Evolutionary conservation across 2,113 vertebrate species (phyloP).

Genomic region (Mugil cephalus): DNA sequence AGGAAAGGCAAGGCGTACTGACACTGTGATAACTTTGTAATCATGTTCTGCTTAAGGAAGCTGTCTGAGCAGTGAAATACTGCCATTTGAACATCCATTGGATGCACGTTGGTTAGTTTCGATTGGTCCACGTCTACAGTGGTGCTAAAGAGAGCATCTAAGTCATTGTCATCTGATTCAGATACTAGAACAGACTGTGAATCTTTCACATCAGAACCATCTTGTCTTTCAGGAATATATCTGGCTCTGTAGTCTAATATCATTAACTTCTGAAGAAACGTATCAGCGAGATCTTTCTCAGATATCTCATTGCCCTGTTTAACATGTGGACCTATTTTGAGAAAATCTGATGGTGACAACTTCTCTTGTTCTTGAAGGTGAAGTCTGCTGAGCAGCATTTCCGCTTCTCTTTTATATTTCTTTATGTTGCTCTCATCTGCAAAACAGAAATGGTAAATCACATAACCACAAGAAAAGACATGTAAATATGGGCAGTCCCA

Average conservation of each 20-base stretch:
- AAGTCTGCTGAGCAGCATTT: slow-evolving; percentile 44
- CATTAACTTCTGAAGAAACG: slow-evolving; percentile 65
- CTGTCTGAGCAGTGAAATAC: too few relatives aligned
- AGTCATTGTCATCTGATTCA: neutral
- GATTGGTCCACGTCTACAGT: neutral
- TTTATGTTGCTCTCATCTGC: neutral
- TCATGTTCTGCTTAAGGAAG: too few relatives aligned
- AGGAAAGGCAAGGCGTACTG: too few relatives aligned
- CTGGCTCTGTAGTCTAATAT: too few relatives aligned
- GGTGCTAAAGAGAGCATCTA: too few relatives aligned
- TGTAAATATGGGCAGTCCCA: too few relatives aligned
- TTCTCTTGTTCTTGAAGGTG: slow-evolving; percentile 52
- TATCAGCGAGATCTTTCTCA: slow-evolving; percentile 73
- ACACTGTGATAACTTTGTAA: too few relatives aligned
- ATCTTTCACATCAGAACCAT: neutral
- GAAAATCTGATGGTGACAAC: slow-evolving; percentile 68
- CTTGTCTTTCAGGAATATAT: slow-evolving; percentile 66
- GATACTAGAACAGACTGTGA: neutral
- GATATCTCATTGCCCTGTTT: slow-evolving; percentile 12
- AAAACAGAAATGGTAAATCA: too few relatives aligned
- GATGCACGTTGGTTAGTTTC: slow-evolving; percentile 61
- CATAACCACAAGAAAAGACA: too few relatives aligned
- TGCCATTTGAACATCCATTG: too few relatives aligned
- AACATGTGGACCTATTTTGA: slow-evolving; percentile 60
- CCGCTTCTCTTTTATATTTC: neutral